These are phyloP conservation scores for Chanos chanos DNA, from an alignment of 2,797 vertebrate species.

Conservation along the genomic window DNA sequence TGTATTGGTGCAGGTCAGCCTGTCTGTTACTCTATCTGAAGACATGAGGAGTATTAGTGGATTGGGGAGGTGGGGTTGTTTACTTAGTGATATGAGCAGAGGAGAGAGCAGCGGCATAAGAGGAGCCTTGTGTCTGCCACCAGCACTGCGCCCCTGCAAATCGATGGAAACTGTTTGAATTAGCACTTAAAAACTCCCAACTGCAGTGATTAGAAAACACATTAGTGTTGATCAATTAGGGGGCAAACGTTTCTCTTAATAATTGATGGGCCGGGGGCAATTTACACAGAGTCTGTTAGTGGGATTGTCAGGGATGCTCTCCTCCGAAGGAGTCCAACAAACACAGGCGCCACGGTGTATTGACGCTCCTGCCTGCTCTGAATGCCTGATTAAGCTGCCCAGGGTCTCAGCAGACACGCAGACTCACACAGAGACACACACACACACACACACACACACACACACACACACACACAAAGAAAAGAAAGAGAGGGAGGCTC, in stretches of 20 bases:
- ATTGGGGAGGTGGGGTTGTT: constrained; percentile 31
- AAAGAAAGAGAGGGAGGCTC: constrained; percentile 56
- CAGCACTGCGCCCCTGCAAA: constrained; percentile 65
- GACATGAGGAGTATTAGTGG: constrained; percentile 15
- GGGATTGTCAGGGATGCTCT: constrained; percentile 80
- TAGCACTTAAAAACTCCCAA: constrained; percentile 96
- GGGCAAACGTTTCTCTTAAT: constrained; percentile 94
- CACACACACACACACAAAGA: constrained; percentile 10
- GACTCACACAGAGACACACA: constrained; percentile 14
- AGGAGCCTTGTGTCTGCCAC: constrained; percentile 47
- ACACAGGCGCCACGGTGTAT: constrained; percentile 90
- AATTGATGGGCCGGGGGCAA: constrained; percentile 88
- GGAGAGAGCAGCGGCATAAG: constrained; percentile 49
- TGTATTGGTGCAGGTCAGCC: too few relatives aligned
- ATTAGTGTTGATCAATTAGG: constrained; percentile 99
- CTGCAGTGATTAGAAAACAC: constrained; percentile 99
- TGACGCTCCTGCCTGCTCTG: constrained; percentile 86
- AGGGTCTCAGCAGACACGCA: constrained; percentile 69
- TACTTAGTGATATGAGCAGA: constrained; percentile 38
- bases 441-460: constrained; percentile 49
- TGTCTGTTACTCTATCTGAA: constrained; percentile 10
- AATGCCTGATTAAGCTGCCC: constrained; percentile 96
- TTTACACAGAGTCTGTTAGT: constrained; percentile 84
- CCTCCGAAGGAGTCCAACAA: constrained; percentile 87
- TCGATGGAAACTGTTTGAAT: constrained; percentile 96